Evolutionary conservation across 2,113 vertebrate species (phyloP).

Genomic region (Oophaga pumilio): DNA sequence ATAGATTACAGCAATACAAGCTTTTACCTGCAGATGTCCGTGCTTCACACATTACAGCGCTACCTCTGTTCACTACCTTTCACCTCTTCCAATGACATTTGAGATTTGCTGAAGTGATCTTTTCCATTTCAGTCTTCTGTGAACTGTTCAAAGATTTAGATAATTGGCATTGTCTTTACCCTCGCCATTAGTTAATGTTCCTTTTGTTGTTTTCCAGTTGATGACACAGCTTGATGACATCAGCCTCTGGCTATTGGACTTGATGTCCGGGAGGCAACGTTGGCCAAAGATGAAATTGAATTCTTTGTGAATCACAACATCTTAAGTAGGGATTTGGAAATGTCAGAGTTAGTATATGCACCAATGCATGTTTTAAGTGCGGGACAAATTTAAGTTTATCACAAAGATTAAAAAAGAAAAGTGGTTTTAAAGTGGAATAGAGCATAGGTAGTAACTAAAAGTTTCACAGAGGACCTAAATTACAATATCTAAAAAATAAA

Average conservation of each 20-base stretch:
- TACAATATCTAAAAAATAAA: too few species aligned
- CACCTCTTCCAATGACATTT: constrained; percentile 40
- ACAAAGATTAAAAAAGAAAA: not conserved
- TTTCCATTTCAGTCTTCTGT: constrained; percentile 32
- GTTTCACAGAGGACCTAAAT: too few species aligned
- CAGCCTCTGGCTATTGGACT: constrained; percentile 31
- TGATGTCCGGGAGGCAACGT: not conserved
- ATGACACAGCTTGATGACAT: constrained; percentile 46
- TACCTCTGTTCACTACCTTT: not conserved
- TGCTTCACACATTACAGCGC: not conserved
- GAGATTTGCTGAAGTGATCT: constrained; percentile 40
- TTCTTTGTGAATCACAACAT: constrained; percentile 47
- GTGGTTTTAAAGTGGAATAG: not conserved
- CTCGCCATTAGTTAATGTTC: not conserved
- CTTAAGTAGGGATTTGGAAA: constrained; percentile 37
- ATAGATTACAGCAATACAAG: not conserved
- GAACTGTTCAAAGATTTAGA: constrained; percentile 35
- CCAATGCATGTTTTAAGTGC: not conserved
- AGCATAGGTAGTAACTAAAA: not conserved
- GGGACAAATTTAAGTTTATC: constrained; percentile 10
- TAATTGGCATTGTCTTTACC: constrained; percentile 27
- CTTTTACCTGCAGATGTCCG: constrained; percentile 23
- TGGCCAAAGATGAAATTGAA: constrained; percentile 29
- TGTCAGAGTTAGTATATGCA: constrained; percentile 11
- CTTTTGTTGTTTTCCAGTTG: constrained; percentile 19